phyloP scores from a whole-genome alignment of 2,797 vertebrate species.

The Characodon lateralis region DNA sequence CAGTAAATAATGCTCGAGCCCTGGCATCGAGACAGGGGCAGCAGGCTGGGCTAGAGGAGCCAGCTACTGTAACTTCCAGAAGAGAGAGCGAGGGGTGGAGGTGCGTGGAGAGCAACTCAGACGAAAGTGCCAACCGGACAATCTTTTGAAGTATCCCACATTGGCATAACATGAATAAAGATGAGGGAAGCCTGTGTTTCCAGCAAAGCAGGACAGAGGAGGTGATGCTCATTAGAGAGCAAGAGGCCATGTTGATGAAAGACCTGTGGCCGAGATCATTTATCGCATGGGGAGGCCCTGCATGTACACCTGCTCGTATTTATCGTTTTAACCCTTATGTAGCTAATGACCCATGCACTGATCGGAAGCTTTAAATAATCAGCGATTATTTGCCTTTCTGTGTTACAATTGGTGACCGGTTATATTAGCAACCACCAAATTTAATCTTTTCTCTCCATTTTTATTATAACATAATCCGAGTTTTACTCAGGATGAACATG shows the following conservation, averaged over 20 bases:
- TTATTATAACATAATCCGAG: too few species aligned
- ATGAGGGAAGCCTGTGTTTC: constrained; percentile 63
- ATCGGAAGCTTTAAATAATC: constrained; percentile 46
- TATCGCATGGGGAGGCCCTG: constrained; percentile 28
- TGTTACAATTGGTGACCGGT: constrained; percentile 44
- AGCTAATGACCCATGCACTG: constrained; percentile 25
- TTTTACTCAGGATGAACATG: constrained; percentile 14
- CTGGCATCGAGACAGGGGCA: constrained; percentile 71
- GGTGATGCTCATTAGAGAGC: constrained; percentile 64
- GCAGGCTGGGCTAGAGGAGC: constrained; percentile 58
- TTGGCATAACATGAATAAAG: constrained; percentile 76
- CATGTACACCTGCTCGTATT: constrained; percentile 32
- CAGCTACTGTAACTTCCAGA: constrained; percentile 60
- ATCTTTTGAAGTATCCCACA: constrained; percentile 74
- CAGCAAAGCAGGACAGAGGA: constrained; percentile 52
- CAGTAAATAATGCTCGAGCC: constrained; percentile 70
- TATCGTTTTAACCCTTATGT: constrained; percentile 38
- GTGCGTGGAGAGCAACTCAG: constrained; percentile 45
- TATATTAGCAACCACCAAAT: constrained; percentile 42
- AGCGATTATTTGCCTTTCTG: constrained; percentile 35
- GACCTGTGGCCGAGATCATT: constrained; percentile 37
- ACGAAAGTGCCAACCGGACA: constrained; percentile 67
- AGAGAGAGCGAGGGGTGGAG: constrained; percentile 32
- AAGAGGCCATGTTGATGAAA: constrained; percentile 54
- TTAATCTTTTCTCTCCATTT: constrained; percentile 23